Percentiles rank a stretch among this genome's conserved stretches.
phyloP scores from a whole-genome alignment of 92 coral and sea anemone genomes.

The Ricordea florida region DNA sequence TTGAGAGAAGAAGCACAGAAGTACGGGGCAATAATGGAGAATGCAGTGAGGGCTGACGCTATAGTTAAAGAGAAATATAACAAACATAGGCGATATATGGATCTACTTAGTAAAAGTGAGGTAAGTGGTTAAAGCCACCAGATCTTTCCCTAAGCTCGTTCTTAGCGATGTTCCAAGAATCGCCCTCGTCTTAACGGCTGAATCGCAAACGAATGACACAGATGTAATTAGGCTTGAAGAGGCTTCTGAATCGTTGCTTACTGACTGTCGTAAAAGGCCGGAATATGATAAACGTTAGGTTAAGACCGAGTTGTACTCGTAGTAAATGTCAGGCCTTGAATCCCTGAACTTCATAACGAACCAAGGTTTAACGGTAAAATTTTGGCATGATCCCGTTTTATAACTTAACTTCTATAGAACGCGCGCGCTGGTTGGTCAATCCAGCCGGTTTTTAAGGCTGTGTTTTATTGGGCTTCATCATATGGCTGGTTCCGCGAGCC shows the following conservation, averaged over 20 bases:
- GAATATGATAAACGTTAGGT: no score
- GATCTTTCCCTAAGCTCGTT: neutral
- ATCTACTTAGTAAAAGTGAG: conserved; percentile 88
- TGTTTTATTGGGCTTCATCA: no score
- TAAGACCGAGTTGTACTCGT: no score
- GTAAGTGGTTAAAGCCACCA: conserved; percentile 31
- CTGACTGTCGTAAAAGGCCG: neutral
- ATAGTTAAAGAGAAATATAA: conserved; percentile 93
- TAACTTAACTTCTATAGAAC: no score
- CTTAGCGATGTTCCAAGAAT: neutral
- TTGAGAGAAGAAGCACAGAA: conserved; percentile 87
- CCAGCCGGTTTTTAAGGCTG: no score
- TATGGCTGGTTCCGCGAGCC: no score
- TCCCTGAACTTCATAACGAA: no score
- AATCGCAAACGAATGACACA: neutral
- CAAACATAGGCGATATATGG: conserved; percentile 81
- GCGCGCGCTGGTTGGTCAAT: no score
- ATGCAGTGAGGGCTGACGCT: conserved; percentile 91
- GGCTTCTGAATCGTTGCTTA: neutral
- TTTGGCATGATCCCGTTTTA: no score
- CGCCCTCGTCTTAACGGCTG: neutral
- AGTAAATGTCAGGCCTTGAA: no score
- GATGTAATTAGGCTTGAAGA: neutral
- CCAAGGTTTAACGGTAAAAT: no score
- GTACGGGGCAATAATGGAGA: conserved; percentile 85